Base-by-base conservation (phyloP, 2,113 vertebrate genomes). In the Gobiocypris rarus region DNA sequence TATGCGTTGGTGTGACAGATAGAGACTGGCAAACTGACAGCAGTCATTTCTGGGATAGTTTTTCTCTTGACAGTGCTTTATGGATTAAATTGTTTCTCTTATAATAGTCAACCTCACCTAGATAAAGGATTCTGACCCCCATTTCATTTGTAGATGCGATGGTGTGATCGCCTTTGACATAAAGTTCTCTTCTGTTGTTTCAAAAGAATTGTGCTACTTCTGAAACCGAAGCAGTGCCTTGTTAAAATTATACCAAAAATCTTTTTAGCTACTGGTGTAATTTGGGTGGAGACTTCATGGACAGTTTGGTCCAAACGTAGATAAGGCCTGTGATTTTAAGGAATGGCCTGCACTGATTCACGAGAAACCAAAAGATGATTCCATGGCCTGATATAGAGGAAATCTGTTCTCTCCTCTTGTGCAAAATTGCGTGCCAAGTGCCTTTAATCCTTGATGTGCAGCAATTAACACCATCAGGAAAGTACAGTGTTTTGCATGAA, bases 401-500 rank as follows among this genome's bases (percentile, higher is more conserved):
- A 65, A 80, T 19, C 45, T 75, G 13, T 45, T 63, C 31, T 17
- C 34, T 61, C 13, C 34, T 45, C 10, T 70, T 70, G 31, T 0
- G 9, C 61, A 59, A 19, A 67, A 28, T 11, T 63, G 73, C 13
- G 19, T 80, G 75, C 52, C n/a, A 41, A 31, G 26, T 43, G 13
- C 34, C 59, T 48, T 70, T 80, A 69, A 69, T 65, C 45, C 10
- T 82, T 85, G 45, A 50, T 77, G 73, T 65, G 41, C 41, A 54
- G 61, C 28, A 43, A 59, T 65, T 77, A 70, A 78, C 19, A 56
- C 63, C 41, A 79, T 11, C 76, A 78, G 76, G 81, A 83, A 88
- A 61, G 87, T 73, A 84, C 63, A 77, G 6, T 75, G 75, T 75
- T 84, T 88, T 84, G 54, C 82, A 82, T 82, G 34, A 82, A 86